A percentile compares a stretch with the other conserved stretches of the same genome.
Conservation (phyloP, 2,888 invertebrate species). For the Parnassius orleans region DNA sequence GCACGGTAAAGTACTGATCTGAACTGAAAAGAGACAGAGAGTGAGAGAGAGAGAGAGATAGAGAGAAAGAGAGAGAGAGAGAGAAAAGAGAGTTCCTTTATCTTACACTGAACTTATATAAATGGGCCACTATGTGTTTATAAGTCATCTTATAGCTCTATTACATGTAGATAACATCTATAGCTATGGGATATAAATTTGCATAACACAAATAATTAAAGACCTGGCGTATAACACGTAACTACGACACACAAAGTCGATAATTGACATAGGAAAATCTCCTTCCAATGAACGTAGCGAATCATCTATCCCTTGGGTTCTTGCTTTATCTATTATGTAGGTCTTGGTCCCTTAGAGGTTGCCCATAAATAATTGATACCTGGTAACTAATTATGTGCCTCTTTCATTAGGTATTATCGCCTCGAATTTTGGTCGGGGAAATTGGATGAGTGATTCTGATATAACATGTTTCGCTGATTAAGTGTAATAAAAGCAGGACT, state of each 20-base stretch:
- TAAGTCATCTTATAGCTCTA: too few species aligned
- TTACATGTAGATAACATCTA: too few species aligned
- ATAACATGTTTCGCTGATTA: constrained; percentile 3
- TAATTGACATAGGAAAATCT: constrained; percentile 24
- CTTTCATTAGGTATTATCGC: constrained; percentile 36
- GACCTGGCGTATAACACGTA: constrained; percentile 9
- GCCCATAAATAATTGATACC: constrained; percentile 59
- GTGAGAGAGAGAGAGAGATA: too few species aligned
- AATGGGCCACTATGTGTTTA: too few species aligned
- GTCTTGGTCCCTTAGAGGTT: constrained; percentile 29
- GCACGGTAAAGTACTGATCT: too few species aligned
- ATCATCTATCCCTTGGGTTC: constrained; percentile 27
- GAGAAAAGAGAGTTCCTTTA: too few species aligned
- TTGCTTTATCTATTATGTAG: constrained; percentile 33
- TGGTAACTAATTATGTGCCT: constrained; percentile 51
- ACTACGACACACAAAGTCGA: constrained; percentile 23
- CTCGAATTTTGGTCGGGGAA: constrained; percentile 27
- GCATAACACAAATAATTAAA: constrained; percentile 23
- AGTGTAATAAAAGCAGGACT: background rate
- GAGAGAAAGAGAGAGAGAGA: too few species aligned
- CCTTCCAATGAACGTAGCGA: constrained; percentile 16
- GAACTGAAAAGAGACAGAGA: too few species aligned
- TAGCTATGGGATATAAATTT: constrained; percentile 2
- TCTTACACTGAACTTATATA: too few species aligned
- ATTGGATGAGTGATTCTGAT: constrained; percentile 25